Percentiles rank a stretch among this genome's conserved stretches.
Conservation (phyloP, 2,797 vertebrate genomes). For the Emys orbicularis region DNA sequence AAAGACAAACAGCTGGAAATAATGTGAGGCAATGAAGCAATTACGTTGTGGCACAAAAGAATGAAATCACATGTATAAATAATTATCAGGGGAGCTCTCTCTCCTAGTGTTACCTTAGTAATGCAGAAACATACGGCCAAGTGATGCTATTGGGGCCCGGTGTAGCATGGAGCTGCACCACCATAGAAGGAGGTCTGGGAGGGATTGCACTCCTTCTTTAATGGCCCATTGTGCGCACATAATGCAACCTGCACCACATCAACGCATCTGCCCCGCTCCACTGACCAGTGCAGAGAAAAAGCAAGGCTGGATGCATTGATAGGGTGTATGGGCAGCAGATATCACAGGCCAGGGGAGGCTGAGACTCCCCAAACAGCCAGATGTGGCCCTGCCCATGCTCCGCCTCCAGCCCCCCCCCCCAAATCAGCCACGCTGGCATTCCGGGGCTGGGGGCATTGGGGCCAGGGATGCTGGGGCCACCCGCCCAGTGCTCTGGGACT, state of each 20-base stretch:
- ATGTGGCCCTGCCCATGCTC: no score
- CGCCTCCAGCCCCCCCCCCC: no score
- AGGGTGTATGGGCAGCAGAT: no score
- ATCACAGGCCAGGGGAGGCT: no score
- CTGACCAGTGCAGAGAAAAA: neutral
- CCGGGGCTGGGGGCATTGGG: no score
- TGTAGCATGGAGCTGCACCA: neutral
- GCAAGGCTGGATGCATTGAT: neutral
- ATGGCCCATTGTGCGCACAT: neutral
- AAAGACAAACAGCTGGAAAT: slow-evolving; percentile 70
- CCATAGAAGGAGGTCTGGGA: neutral
- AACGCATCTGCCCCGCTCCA: neutral
- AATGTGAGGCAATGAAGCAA: slow-evolving; percentile 74
- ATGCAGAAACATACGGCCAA: neutral
- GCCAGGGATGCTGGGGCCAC: no score
- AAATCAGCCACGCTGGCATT: no score
- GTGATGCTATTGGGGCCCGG: fast-evolving
- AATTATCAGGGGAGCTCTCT: neutral
- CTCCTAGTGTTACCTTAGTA: slow-evolving; percentile 26
- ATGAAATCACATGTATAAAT: slow-evolving; percentile 60
- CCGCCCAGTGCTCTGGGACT: no score
- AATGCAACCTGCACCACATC: neutral
- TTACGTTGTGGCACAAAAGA: slow-evolving; percentile 72
- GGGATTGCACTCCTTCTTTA: neutral
- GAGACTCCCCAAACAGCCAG: no score